phyloP scores from a whole-genome alignment of 2,113 vertebrate genomes.

The Onychostoma macrolepis region DNA sequence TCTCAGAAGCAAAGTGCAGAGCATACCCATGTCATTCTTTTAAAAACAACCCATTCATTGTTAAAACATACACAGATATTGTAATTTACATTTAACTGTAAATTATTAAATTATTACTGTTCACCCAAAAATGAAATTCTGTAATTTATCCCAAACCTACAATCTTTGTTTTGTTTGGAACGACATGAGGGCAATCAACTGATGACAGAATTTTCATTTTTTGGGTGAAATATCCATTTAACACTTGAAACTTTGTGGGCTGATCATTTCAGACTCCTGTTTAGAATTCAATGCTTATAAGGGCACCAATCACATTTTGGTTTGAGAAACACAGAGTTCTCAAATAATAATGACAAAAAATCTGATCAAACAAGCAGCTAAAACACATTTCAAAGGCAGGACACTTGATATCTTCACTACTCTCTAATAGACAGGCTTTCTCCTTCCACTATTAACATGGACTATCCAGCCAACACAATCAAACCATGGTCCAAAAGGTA shows the following conservation, averaged over 20 bases:
- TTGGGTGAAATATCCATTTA: not conserved
- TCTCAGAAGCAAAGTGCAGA: too few species aligned
- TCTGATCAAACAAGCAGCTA: conserved; percentile 39
- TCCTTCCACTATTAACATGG: conserved; percentile 52
- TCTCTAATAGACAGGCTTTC: conserved; percentile 51
- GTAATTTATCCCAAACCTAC: not conserved
- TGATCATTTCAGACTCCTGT: not conserved
- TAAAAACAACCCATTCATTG: too few species aligned
- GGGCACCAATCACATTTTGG: not conserved
- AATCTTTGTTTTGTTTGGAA: not conserved
- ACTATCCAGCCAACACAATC: conserved; percentile 54
- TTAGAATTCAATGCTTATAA: not conserved
- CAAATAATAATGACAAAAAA: conserved; percentile 42
- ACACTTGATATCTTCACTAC: conserved; percentile 48
- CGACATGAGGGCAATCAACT: too few species aligned
- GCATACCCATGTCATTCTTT: too few species aligned
- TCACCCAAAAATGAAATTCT: not conserved
- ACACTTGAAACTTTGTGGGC: not conserved
- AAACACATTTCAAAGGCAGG: conserved; percentile 50
- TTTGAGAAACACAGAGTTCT: not conserved
- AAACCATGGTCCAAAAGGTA: conserved; percentile 53
- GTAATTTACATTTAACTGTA: not conserved
- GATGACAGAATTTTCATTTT: too few species aligned
- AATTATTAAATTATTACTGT: not conserved
- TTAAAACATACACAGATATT: too few species aligned